Conservation (phyloP, 2,113 vertebrate species). For the Machaerirhynchus nigripectus region DNA sequence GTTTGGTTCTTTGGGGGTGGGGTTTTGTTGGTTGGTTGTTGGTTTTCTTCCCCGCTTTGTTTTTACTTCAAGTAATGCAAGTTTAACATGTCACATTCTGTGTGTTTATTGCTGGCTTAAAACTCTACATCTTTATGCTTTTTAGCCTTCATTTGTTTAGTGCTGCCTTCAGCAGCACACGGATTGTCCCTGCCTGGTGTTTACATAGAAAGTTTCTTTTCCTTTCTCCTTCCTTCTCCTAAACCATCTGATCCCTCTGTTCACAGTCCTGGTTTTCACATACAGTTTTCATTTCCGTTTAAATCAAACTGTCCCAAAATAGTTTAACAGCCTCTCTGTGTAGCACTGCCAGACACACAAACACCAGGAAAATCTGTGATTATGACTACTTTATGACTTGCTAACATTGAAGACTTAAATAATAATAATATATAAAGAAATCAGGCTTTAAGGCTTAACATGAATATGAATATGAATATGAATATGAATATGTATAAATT, state of each 20-base stretch:
- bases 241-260: background rate
- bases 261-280: background rate
- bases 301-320: background rate
- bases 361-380: background rate
- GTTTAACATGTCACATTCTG: background rate
- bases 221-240: background rate
- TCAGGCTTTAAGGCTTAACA: background rate
- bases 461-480: background rate
- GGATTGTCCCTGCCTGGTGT: background rate
- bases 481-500: background rate
- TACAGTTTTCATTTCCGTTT: background rate
- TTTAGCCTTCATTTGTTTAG: background rate
- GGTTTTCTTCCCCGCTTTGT: accelerated
- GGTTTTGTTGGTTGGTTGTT: background rate
- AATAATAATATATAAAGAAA: background rate
- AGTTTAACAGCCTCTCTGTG: background rate
- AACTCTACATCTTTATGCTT: background rate
- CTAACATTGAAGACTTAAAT: background rate
- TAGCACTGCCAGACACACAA: background rate
- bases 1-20: no score
- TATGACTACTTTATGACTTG: background rate
- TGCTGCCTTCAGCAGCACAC: background rate
- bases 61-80: background rate
- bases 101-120: background rate
- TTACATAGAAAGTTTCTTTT: background rate